Evolutionary conservation across 2,113 vertebrate species (phyloP), one percentile per base, ranked within the genome.

Genomic region (Mesembrinibis cayennensis): DNA sequence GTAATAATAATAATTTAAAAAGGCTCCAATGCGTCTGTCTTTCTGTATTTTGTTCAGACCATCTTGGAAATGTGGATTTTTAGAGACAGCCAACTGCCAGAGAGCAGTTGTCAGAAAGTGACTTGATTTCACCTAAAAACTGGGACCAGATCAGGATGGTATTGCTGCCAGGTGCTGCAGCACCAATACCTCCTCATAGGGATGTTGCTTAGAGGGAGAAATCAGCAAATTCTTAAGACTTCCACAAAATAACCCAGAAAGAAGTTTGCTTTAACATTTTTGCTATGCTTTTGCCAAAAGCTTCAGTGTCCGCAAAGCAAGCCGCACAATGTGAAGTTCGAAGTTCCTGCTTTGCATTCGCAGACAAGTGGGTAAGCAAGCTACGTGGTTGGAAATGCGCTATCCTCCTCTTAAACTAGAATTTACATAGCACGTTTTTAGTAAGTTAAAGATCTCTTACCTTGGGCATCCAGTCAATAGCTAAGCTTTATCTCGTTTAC

Each of bases 301-400:
- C 97, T 97, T 95, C 58, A 47, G 97, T 97, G 98, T 96, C 93
- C 52, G 97, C 98, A 95, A 98, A 98, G 98, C 98, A 96, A 98
- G 97, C 97, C 1, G 69, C 96, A 90, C 72, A 71, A 95, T 1
- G 96, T 76, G 81, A 90, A 50, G 82, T 56, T 84, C 23, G 10
- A 87, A 93, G 89, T 47, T 81, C 80, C 97, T 84, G 95, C 96
- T 96, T 84, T 89, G 95, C 97, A 86, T 92, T 98, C 16, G 14
- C 97, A 98, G 94, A 97, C 95, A 86, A 63, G 91, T 96, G 97
- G 92, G 50, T 44, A 96, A 98, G 98, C 98, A 98, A 98, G 98
- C 97, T 62, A 38, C 1, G 50, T 90, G 92, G 89, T 9, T 92
- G 90, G 97, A 98, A 98, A 97, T 98, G 98, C 97, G 25, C 89